Evolutionary conservation across 2,797 vertebrate genomes (phyloP), one percentile per base, ranked within the genome.

Genomic region (Xerus rutilus): DNA sequence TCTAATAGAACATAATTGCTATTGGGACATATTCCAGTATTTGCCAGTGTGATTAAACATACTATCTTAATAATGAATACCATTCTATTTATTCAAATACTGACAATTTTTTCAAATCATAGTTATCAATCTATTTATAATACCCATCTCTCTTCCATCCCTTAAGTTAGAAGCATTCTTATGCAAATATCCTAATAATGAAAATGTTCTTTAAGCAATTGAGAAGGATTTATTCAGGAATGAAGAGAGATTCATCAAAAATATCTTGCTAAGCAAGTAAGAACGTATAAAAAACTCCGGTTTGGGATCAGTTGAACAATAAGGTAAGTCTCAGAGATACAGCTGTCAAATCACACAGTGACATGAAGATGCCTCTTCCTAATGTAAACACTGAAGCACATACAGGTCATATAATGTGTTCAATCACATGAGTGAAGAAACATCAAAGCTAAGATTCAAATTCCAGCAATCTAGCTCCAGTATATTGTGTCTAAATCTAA

Each of bases 161-260:
- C 43, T 89, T 74, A 87, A 86, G 49, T 85, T 94, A 86, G 57
- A 86, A 49, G 59, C 65, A 82, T 86, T 92, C 39, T 91, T 82
- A 92, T 59, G 23, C 69, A 95, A 94, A 92, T 95, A 76, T 45
- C 23, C n/a, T 72, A 86, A 83, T 47, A 65, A 89, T 89, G 47
- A 17, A 77, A 72, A 86, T 86, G 20, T 89, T 89, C n/a, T 86
- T 96, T 81, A 57, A 77, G 69, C 43, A 81, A 72, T 32, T 64
- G 23, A 77, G 39, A 82, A 89, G 35, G 13, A 28, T 82, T 92
- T 94, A 64, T 82, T 77, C 76, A 30, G 43, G 49, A 89, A 95
- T 23, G 52, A 91, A 85, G 32, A 72, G 14, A 17, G 67, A 72
- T 78, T 92, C 54, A 78, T 86, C 52, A 92, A 39, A 57, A 83